Evolutionary conservation across 2,888 invertebrate species (phyloP).

Genomic region (Drosophila acutilabella): DNA sequence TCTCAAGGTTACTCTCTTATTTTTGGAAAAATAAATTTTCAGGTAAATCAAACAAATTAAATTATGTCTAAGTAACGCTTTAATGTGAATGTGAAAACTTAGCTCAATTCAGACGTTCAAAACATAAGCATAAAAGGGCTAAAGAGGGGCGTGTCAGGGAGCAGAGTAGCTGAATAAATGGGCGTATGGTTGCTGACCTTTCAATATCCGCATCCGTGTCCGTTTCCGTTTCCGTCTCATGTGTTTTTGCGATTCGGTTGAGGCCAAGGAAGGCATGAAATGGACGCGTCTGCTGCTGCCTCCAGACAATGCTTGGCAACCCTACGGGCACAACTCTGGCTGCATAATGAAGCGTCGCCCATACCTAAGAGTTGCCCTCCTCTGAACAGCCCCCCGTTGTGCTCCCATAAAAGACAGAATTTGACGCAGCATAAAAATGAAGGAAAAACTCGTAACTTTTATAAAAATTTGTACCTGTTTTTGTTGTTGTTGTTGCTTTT

Average conservation of each 20-base stretch:
- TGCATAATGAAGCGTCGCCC: slow-evolving; percentile 23
- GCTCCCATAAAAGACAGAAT: slow-evolving; percentile 10
- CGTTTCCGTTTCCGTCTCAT: slow-evolving; percentile 22
- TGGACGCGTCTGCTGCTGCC: slow-evolving; percentile 15
- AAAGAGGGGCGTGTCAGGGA: not conserved
- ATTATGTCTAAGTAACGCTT: not conserved
- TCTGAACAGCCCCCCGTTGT: not conserved
- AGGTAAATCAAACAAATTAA: slow-evolving; percentile 19
- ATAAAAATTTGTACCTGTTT: slow-evolving; percentile 20
- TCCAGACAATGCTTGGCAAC: slow-evolving; percentile 8
- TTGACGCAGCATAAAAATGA: slow-evolving; percentile 29
- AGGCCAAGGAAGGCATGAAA: slow-evolving; percentile 9
- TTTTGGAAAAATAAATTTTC: too few relatives aligned
- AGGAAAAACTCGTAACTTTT: slow-evolving; percentile 35
- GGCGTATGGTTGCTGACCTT: slow-evolving; percentile 17
- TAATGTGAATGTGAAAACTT: too few relatives aligned
- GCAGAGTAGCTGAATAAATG: too few relatives aligned
- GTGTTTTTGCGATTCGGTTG: slow-evolving; percentile 7
- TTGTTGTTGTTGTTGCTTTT: slow-evolving; percentile 17
- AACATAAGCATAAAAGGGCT: not conserved
- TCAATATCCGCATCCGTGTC: slow-evolving; percentile 17
- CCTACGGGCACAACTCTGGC: slow-evolving; percentile 15
- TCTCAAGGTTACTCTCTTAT: too few relatives aligned
- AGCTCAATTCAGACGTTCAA: not conserved
- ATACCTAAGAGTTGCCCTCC: not conserved